Conservation (phyloP, 2,113 vertebrate genomes). For the Oceanites oceanicus region DNA sequence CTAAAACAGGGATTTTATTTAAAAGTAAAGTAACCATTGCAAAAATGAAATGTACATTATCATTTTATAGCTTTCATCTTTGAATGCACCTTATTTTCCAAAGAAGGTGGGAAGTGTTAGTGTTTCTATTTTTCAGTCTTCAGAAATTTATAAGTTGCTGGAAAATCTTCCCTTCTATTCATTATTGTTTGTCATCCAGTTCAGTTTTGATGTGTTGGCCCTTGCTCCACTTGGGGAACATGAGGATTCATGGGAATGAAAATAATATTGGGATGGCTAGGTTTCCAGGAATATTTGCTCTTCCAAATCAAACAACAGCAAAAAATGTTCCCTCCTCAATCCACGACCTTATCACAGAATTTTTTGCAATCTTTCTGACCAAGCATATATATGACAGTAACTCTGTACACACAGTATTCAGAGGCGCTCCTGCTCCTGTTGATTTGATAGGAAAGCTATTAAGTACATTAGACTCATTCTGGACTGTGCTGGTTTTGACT, state of each 20-base stretch:
- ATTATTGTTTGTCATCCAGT: neutral
- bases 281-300: neutral
- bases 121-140: neutral
- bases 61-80: neutral
- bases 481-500: neutral
- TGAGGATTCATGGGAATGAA: neutral
- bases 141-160: neutral
- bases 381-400: neutral
- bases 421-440: neutral
- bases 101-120: neutral
- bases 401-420: neutral
- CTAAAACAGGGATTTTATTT: neutral
- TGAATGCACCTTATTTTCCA: neutral
- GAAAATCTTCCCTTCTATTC: neutral
- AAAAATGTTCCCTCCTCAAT: neutral
- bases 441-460: neutral
- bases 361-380: neutral
- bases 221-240: neutral
- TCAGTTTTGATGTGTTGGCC: neutral
- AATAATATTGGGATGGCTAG: neutral
- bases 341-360: neutral
- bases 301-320: neutral
- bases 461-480: neutral
- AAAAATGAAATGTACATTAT: neutral
- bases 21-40: neutral